Base-by-base conservation (phyloP, 2,888 invertebrate genomes). In the Sinelater perroti region DNA sequence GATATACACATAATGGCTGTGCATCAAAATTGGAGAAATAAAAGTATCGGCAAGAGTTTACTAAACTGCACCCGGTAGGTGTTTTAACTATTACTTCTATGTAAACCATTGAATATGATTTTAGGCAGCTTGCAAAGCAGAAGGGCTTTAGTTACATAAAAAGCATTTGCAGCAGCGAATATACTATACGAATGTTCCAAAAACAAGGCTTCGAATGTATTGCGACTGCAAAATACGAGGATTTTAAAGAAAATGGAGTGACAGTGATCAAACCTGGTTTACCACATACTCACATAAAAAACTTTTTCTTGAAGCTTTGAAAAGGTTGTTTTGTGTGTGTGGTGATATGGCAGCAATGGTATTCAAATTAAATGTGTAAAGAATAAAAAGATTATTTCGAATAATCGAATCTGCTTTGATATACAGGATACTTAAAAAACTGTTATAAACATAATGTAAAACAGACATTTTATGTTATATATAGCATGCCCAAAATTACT, bases 151-250 rank as follows among this genome's bases (percentile, higher is more conserved):
- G 81, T 51, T 76, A 90, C 3, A 81, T 90, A 53, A 83, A 90
- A 14, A 4, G 13, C 6, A 8, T 16, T 44, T 88, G 89, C 45
- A 85, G 87, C 3, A 89, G 88, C 66, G 82, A 83, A 44, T 89
- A 82, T 73, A 88, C 89, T 0, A 87, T 87, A 0, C 83, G 83
- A 70, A 83, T 88, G 0, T 87, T 87, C 38, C 83, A 85, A 60
- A 83, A 84, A 63, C 75, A 84, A 16, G 88, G 87, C 31, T 89
- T 87, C 74, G 81, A 83, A 18, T 82, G 82, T 69, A 81, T 86
- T 45, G 86, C 83, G 70, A 78, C 79, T 35, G 75, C 85, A 6
- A 77, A 79, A 1, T 90, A 87, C 70, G 74, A 74, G 0, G 86
- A 88, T 28, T 85, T 87, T 65, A 78, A 82, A 42, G 80, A 85